Base-by-base conservation (phyloP, 2,113 vertebrate genomes). In the Melospiza georgiana region DNA sequence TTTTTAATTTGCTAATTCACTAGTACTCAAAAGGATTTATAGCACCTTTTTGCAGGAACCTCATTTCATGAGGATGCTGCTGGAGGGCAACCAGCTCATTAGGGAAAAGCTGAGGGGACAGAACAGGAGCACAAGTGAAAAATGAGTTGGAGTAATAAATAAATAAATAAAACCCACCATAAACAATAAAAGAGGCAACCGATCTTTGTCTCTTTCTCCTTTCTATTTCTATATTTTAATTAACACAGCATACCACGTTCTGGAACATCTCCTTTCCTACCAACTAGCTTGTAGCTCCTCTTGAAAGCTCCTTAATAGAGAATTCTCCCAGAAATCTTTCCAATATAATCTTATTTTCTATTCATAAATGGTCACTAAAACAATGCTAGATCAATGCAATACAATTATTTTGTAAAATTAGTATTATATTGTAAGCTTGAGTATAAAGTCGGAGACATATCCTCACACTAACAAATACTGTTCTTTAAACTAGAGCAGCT, bases 101-200 rank as follows among this genome's bases (percentile, higher is more conserved):
- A 84, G 4, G 17, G 22, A 89, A 75, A 87, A 58, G n/a, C 15
- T 46, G 20, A 67, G 59, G 83, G 54, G 41, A 67, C 15, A 80
- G 37, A 87, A 65, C 19, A 79, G 66, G 51, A 78, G 48, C 11
- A 65, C 3, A 28, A 27, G 15, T 19, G 0, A 85, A 78, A 86
- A 81, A 48, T 11, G 1, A 80, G 20, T 1, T 71, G 9, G 12
- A 76, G 3, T 23, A 80, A 77, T 20, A 74, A 35, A 67, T 48
- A 35, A 37, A 82, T 57, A 44, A 84, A 22, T 13, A 12, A 72
- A 28, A 10, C 10, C 1, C 0, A 4, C 4, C 2, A 2, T 2
- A 54, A 88, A 58, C 8, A 67, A 55, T 6, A 3, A 27, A 86
- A 73, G 8, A 25, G 6, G 19, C 24, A 55, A 67, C 16, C 72